Evolutionary conservation across 2,888 invertebrate species (phyloP).

Genomic region (Nebria salina): DNA sequence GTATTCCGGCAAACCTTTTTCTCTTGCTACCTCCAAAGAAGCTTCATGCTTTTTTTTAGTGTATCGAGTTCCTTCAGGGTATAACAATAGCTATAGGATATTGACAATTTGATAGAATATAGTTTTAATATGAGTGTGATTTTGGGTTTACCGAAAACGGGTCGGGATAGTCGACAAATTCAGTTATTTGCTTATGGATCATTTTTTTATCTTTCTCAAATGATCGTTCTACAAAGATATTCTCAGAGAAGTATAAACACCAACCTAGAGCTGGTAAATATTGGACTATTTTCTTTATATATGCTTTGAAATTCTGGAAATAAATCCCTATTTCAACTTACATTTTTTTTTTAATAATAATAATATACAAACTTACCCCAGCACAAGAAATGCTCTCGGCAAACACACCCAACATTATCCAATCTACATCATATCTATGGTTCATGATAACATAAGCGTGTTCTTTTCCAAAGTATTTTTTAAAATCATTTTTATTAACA

Average conservation of each 20-base stretch:
- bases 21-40: conserved; percentile 82
- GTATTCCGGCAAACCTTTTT: conserved; percentile 80
- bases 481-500: conserved; percentile 76
- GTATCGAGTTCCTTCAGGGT: conserved; percentile 90
- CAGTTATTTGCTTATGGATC: conserved; percentile 77
- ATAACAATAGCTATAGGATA: conserved; percentile 74
- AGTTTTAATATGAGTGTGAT: neutral
- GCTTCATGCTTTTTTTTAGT: conserved; percentile 83
- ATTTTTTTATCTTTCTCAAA: conserved; percentile 86
- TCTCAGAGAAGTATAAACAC: conserved; percentile 92
- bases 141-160: conserved; percentile 75
- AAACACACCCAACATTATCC: conserved; percentile 89
- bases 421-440: conserved; percentile 91
- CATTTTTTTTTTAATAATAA: no score
- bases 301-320: conserved; percentile 86
- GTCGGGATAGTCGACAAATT: conserved; percentile 84
- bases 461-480: conserved; percentile 81
- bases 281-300: conserved; percentile 87
- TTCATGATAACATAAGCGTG: conserved; percentile 88
- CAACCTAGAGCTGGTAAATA: conserved; percentile 91
- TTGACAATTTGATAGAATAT: conserved; percentile 47
- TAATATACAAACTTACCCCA: conserved; percentile 72
- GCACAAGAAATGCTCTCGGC: conserved; percentile 79
- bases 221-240: conserved; percentile 86
- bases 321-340: conserved; percentile 20